Percentiles rank a stretch among this genome's conserved stretches.
phyloP scores from a whole-genome alignment of 2,888 invertebrate species.

The Leistus spinibarbis region DNA sequence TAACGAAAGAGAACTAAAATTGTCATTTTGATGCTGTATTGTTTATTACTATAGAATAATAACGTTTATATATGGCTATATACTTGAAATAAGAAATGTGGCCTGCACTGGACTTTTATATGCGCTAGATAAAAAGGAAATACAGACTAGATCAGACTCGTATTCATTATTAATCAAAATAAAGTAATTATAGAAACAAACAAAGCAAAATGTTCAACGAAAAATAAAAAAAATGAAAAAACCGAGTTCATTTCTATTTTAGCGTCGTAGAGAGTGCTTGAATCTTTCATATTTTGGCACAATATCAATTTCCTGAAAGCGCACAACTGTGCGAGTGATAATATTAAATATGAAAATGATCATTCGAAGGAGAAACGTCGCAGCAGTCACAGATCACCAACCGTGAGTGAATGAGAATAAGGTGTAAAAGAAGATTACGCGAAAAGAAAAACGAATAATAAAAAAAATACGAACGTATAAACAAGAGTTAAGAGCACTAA shows the following conservation, averaged over 20 bases:
- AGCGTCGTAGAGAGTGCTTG: not conserved
- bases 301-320: not conserved
- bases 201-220: not conserved
- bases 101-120: too few relatives aligned
- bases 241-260: not conserved
- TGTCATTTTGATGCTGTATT: too few relatives aligned
- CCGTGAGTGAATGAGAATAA: not conserved
- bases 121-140: too few relatives aligned
- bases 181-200: not conserved
- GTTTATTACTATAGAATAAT: too few relatives aligned
- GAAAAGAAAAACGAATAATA: not conserved
- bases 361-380: not conserved
- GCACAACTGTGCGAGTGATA: not conserved
- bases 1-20: too few relatives aligned
- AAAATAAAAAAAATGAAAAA: too few relatives aligned
- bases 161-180: too few relatives aligned
- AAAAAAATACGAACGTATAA: not conserved
- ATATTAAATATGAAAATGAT: not conserved
- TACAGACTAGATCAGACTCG: too few relatives aligned
- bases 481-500: not conserved
- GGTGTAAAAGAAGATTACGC: not conserved
- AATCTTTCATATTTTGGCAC: not conserved
- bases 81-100: too few relatives aligned
- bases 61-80: too few relatives aligned
- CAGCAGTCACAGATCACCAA: not conserved